Conservation (phyloP, 2,888 invertebrate genomes). For the Hirtodrosophila alboralis region DNA sequence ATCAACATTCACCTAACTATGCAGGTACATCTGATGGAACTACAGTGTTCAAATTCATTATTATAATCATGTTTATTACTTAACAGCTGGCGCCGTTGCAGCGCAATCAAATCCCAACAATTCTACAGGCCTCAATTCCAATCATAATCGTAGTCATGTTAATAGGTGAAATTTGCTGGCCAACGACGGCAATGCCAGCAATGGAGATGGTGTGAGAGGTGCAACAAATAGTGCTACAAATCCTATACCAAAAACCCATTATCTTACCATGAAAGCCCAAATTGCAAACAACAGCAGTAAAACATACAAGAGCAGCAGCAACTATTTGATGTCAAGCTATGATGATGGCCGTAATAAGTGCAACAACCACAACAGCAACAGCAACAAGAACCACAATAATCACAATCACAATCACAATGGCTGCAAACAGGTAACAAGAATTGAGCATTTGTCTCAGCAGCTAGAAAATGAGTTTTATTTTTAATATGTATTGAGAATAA, state of each 20-base stretch:
- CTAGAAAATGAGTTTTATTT: conserved; percentile 7
- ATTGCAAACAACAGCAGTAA: conserved; percentile 36
- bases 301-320: conserved; percentile 7
- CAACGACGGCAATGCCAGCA: conserved; percentile 48
- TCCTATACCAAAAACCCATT: conserved; percentile 48
- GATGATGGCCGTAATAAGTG: conserved; percentile 1
- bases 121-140: conserved; percentile 79
- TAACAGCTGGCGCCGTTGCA: conserved; percentile 54
- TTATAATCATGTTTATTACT: conserved; percentile 13
- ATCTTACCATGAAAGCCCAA: conserved; percentile 54
- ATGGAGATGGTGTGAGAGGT: conserved; percentile 61
- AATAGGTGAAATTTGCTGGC: conserved; percentile 84
- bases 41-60: too few species aligned
- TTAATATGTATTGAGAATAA: conserved; percentile 31
- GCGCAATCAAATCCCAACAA: conserved; percentile 74
- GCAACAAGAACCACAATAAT: too few species aligned
- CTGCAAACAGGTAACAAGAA: conserved; percentile 30
- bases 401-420: conserved; percentile 5
- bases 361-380: conserved; percentile 36
- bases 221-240: conserved; percentile 59
- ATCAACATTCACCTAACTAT: conserved; percentile 83
- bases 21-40: conserved; percentile 73
- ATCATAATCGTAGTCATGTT: conserved; percentile 83
- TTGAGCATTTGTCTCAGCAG: neutral
- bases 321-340: neutral